Base-by-base conservation (phyloP, 2,797 vertebrate genomes). In the Sebastes cheni region DNA sequence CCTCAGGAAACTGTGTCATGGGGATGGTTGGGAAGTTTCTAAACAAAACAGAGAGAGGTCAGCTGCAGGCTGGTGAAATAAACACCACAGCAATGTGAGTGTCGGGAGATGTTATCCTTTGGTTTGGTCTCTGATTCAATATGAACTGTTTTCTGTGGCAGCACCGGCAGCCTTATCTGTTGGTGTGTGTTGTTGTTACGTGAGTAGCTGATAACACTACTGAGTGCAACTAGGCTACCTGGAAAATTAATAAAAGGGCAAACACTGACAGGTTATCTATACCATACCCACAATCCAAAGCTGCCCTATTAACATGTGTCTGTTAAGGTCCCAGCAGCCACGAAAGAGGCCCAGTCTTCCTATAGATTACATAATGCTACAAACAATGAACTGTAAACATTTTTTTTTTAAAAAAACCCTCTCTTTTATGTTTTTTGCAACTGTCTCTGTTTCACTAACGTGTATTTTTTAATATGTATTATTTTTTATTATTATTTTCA, bases 1-100 rank as follows among this genome's bases (percentile, higher is more conserved):
- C 93, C 93, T 91, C 91, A 91, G 86, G 86, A 89, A 93, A 91
- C 80, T 78, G 78, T 86, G 87, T 87, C 83, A 89, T 79, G 42
- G 59, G 58, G 64, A 82, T 55, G 61, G 79, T 84, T 46, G 62
- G 85, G 76, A 82, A 59, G 62, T 82, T 87, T 88, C 67, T 84
- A 87, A 85, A 87, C 72, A 88, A 90, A 91, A 83, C 80, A 83
- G 70, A 72, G 60, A 68, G 73, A 89, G 81, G 80, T 88, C 68
- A 79, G 83, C 64, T 34, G 39, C 62, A 81, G 65, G 78, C 81
- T 85, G 76, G 61, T 59, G 67, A 65, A 70, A 81, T 30, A 77
- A 77, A 84, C 67, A 86, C 85, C 50, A 30, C 83, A 86, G 39
- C 55, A 74, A 78, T 67, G 77, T 23, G 13, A 79, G 32, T 36